These are phyloP conservation scores for Subacronicta megacephala DNA, from an alignment of 2,888 invertebrate genomes.

Conservation along the genomic window DNA sequence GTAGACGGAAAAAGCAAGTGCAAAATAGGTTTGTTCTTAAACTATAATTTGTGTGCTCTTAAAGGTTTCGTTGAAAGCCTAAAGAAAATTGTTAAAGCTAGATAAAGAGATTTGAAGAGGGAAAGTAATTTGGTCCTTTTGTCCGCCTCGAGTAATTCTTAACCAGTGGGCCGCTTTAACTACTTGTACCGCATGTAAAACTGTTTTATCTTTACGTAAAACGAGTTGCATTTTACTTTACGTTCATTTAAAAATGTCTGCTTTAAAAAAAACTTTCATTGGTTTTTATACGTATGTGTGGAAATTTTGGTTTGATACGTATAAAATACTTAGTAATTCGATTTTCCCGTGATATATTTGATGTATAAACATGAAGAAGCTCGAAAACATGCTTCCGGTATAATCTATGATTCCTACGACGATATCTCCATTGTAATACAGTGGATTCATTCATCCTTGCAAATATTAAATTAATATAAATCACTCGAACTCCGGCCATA, in stretches of 20 bases:
- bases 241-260: slow-evolving; percentile 10
- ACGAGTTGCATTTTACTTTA: slow-evolving; percentile 9
- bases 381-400: too few relatives aligned
- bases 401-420: too few relatives aligned
- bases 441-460: too few relatives aligned
- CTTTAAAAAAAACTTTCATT: not conserved
- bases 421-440: too few relatives aligned
- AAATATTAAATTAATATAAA: too few relatives aligned
- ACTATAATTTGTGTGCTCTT: slow-evolving; percentile 34
- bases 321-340: too few relatives aligned
- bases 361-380: too few relatives aligned
- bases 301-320: too few relatives aligned
- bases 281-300: too few relatives aligned
- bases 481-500: too few relatives aligned
- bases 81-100: slow-evolving; percentile 47
- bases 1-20: slow-evolving; percentile 26
- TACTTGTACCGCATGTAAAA: slow-evolving; percentile 39
- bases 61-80: slow-evolving; percentile 39
- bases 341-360: too few relatives aligned
- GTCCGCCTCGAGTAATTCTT: slow-evolving; percentile 43
- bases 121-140: slow-evolving; percentile 50
- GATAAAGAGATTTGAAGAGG: slow-evolving; percentile 49
- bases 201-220: slow-evolving; percentile 32
- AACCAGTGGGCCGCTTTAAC: slow-evolving; percentile 18
- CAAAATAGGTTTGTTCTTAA: slow-evolving; percentile 37